Base-by-base conservation (phyloP, 2,888 invertebrate genomes). In the Margaritifera margaritifera region DNA sequence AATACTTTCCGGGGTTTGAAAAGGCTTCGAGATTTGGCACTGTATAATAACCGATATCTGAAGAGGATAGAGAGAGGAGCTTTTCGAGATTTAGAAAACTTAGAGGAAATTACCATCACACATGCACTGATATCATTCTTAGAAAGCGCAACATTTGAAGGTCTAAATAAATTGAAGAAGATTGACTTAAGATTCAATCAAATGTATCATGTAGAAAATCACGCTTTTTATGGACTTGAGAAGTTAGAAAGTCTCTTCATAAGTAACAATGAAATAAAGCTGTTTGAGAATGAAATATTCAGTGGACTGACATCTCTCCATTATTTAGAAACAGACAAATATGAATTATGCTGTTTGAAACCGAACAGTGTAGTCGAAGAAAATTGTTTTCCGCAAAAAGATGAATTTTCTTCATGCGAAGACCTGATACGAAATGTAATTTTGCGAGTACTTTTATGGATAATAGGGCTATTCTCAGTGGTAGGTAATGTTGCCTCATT, bases 391-490 rank as follows among this genome's bases (percentile, higher is more conserved):
- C 74, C 78, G 3, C 51, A 77, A 24, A 74, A 75, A 20, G 72
- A 75, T 56, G 68, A 66, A 18, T 71, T 81, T 56, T 81, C 79
- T 25, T 80, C 81, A 20, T 82, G 82, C 61, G 67, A 64, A n/a
- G 78, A 82, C 53, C 71, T 82, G 42, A 71, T 82, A 70, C 62
- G 67, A 15, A 73, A 72, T 20, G 59, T 71, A 25, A 50, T 72
- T 18, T 70, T 78, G 4, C 62, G 77, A 42, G 42, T 72, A 2
- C 70, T 75, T 57, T 59, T 81, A 50, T 77, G 75, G 73, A 56
- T 80, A 11, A 65, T 74, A 19, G 79, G 77, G 4, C 18, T 67
- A n/a, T 56, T 75, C 22, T 71, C 80, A 15, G 24, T 77, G 6
- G 11, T 71, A 4, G 79, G 79, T 1, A 81, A 81, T 63, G 50